Evolutionary conservation across 92 coral and sea anemone genomes (phyloP), one percentile per base, ranked within the genome.

Genomic region (Nematostella vectensis): DNA sequence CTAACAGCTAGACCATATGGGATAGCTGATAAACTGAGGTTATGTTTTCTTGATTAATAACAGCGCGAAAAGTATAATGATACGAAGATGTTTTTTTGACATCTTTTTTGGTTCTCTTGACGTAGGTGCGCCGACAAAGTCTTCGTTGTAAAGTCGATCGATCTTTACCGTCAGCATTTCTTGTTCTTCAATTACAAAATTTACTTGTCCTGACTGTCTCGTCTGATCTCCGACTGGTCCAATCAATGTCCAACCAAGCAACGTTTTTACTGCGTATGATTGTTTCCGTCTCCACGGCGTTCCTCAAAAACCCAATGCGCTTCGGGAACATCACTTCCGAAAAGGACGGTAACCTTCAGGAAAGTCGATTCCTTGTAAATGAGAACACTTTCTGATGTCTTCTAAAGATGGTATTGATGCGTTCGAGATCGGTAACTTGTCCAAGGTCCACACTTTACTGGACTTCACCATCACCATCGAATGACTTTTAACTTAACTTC

Each of bases 1-100:
- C 91, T 73, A 78, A 77, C 78, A 84, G 83, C 85, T 78, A 78
- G 77, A 83, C 80, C 84, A 78, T 68, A 78, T 83, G 84, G 84
- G 84, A 74, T n/a, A n/a, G n/a, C n/a, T n/a, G n/a, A n/a, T n/a
- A n/a, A n/a, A n/a, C n/a, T n/a, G n/a, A n/a, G n/a, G n/a, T n/a
- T n/a, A n/a, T n/a, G n/a, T n/a, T n/a, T n/a, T n/a, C n/a, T n/a
- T n/a, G n/a, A n/a, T n/a, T n/a, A n/a, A n/a, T n/a, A n/a, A n/a
- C n/a, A n/a, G n/a, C n/a, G n/a, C n/a, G n/a, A n/a, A n/a, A n/a
- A n/a, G n/a, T n/a, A n/a, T n/a, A n/a, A n/a, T n/a, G n/a, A n/a
- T n/a, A n/a, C n/a, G n/a, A n/a, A n/a, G n/a, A n/a, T n/a, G n/a
- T n/a, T n/a, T n/a, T n/a, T n/a, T n/a, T n/a, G n/a, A n/a, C n/a